phyloP scores from a whole-genome alignment of 1,140 invertebrate species.

The Microplitis demolitor region DNA sequence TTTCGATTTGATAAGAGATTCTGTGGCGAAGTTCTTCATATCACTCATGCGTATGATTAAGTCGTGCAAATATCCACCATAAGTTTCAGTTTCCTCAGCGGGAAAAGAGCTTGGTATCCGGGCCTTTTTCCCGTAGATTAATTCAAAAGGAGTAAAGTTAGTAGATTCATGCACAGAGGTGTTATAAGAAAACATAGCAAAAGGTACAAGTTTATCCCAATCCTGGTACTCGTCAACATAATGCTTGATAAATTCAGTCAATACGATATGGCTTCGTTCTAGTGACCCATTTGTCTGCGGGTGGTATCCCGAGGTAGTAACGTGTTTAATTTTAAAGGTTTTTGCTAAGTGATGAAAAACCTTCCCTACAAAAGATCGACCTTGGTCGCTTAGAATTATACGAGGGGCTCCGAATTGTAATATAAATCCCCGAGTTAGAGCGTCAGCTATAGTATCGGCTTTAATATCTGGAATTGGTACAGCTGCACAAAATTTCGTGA shows the following conservation, averaged over 20 bases:
- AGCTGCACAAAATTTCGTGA: conserved; percentile 39
- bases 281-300: conserved; percentile 34
- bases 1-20: neutral
- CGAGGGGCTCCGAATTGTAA: conserved; percentile 37
- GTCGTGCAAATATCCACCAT: conserved; percentile 3
- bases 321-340: conserved; percentile 29
- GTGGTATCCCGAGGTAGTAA: neutral
- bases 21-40: neutral
- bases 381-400: conserved; percentile 40
- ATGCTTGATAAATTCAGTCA: no score
- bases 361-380: conserved; percentile 32
- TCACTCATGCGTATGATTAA: neutral
- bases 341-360: conserved; percentile 33
- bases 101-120: conserved; percentile 3
- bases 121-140: conserved; percentile 13
- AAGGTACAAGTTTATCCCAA: conserved; percentile 43
- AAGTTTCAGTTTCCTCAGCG: neutral
- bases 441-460: conserved; percentile 32
- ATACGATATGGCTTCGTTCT: conserved; percentile 31
- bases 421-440: conserved; percentile 15
- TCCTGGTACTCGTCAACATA: conserved; percentile 12
- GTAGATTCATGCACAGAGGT: conserved; percentile 39
- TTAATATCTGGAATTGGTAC: conserved; percentile 28
- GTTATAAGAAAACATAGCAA: conserved; percentile 14
- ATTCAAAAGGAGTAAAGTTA: conserved; percentile 29